Evolutionary conservation across 2,888 invertebrate genomes (phyloP).

Genomic region (Reticulitermes lucifugus): DNA sequence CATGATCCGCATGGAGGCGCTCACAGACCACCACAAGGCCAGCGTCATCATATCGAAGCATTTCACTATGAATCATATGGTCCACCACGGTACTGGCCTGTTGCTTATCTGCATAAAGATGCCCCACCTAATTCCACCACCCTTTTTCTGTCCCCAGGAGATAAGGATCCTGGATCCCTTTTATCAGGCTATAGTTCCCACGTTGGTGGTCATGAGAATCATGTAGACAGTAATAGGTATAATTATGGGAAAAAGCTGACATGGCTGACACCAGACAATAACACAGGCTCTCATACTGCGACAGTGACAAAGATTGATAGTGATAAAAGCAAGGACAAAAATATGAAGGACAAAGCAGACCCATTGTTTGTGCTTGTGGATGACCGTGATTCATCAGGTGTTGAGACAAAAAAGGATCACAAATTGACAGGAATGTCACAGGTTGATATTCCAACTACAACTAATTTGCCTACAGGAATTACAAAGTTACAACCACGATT

Average conservation of each 20-base stretch:
- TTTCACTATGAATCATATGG: conserved; percentile 42
- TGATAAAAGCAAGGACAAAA: not conserved
- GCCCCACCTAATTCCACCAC: conserved; percentile 80
- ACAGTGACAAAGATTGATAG: not conserved
- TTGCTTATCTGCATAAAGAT: conserved; percentile 83
- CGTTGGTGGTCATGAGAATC: conserved; percentile 21
- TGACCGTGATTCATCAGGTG: conserved; percentile 10
- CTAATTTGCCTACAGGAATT: not conserved
- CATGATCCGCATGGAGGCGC: conserved; percentile 51
- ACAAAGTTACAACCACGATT: conserved; percentile 22
- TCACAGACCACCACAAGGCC: conserved; percentile 46
- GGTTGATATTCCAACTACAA: not conserved
- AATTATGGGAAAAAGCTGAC: conserved; percentile 8
- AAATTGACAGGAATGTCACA: not conserved
- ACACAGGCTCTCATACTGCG: conserved; percentile 5
- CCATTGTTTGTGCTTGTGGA: conserved; percentile 6
- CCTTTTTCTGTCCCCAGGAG: conserved; percentile 12
- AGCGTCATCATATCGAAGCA: not conserved
- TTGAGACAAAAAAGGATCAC: not conserved
- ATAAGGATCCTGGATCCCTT: conserved; percentile 1
- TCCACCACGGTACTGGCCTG: conserved; percentile 73
- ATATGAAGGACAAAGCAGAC: conserved; percentile 1
- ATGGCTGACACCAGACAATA: not conserved
- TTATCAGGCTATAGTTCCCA: not conserved
- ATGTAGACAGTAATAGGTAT: conserved; percentile 12